A percentile compares a stretch with the other conserved stretches of the same genome.
phyloP scores from a whole-genome alignment of 2,797 vertebrate genomes.

The Glyptemys insculpta region DNA sequence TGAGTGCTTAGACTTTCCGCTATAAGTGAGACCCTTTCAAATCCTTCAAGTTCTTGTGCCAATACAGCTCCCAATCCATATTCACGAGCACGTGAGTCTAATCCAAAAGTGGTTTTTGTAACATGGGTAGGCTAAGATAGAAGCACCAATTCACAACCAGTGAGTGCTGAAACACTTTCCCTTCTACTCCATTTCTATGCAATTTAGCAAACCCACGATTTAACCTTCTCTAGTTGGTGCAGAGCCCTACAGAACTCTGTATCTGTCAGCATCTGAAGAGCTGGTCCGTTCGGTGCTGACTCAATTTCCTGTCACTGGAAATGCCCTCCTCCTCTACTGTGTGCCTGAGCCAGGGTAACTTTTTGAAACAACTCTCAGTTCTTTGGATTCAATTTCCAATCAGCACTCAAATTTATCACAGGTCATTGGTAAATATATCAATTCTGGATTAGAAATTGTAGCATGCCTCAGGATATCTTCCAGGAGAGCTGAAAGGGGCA shows the following conservation, averaged over 20 bases:
- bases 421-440: neutral
- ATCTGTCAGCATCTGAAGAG: neutral
- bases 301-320: neutral
- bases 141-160: neutral
- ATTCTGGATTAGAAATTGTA: neutral
- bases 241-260: neutral
- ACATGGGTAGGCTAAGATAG: neutral
- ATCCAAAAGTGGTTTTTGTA: neutral
- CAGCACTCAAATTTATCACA: neutral
- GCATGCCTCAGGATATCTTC: neutral
- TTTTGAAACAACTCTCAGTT: neutral
- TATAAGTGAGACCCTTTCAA: neutral
- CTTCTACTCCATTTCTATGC: neutral
- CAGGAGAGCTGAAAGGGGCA: neutral
- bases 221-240: neutral
- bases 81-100: neutral
- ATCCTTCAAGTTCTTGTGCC: neutral
- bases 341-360: neutral
- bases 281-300: neutral
- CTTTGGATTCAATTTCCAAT: neutral
- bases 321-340: rapidly evolving
- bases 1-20: neutral
- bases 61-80: neutral
- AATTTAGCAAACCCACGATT: neutral
- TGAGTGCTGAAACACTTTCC: neutral